A percentile compares a stretch with the other conserved stretches of the same genome.
phyloP scores from a whole-genome alignment of 2,888 invertebrate genomes.

The Rhaphigaster nebulosa region DNA sequence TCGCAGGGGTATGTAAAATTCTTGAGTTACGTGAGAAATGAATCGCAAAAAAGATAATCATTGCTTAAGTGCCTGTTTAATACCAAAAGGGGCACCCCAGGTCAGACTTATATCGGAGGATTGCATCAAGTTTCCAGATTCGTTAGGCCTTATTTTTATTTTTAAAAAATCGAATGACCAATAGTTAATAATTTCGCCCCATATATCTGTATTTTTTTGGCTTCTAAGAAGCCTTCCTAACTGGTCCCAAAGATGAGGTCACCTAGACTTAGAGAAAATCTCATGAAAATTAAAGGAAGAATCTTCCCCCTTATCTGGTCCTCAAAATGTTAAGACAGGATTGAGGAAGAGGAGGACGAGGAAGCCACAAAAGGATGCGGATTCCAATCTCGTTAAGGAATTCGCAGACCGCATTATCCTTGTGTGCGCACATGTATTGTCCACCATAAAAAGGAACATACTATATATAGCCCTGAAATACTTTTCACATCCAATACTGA shows the following conservation, averaged over 20 bases:
- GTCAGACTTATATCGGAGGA: too few relatives aligned
- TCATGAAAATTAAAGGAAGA: background rate
- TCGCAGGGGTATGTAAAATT: too few relatives aligned
- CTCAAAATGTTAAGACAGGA: background rate
- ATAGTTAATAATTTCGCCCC: background rate
- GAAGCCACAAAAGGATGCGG: background rate
- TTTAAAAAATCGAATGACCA: too few relatives aligned
- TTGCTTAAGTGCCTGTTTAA: too few relatives aligned
- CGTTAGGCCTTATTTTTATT: too few relatives aligned
- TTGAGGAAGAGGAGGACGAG: background rate
- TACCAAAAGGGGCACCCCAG: too few relatives aligned
- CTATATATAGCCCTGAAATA: background rate
- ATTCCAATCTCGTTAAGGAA: background rate
- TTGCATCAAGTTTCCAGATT: too few relatives aligned
- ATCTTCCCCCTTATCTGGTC: background rate
- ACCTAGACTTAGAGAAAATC: background rate
- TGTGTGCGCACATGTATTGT: background rate
- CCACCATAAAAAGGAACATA: background rate
- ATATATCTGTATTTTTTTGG: background rate
- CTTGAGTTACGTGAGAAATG: too few relatives aligned
- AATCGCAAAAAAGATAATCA: too few relatives aligned
- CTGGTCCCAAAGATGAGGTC: background rate
- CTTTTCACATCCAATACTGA: too few relatives aligned
- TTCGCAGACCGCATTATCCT: background rate
- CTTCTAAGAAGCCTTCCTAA: background rate